A percentile compares a stretch with the other conserved stretches of the same genome.
phyloP scores from a whole-genome alignment of 2,888 invertebrate species.

The Himalopsyche kuldschensis region DNA sequence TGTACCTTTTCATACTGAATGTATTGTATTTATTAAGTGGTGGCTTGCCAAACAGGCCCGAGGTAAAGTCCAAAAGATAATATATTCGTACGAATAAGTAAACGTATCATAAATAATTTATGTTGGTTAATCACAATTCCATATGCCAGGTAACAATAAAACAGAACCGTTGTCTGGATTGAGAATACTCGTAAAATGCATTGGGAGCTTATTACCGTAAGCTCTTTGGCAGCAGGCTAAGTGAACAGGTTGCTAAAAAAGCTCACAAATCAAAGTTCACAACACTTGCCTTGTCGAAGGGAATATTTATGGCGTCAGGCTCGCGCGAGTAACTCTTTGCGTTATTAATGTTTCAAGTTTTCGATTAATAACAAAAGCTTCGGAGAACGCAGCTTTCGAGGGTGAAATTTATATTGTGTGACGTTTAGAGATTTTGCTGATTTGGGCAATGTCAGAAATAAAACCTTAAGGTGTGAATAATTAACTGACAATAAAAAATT shows the following conservation, averaged over 20 bases:
- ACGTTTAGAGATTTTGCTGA: neutral
- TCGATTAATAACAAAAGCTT: constrained; percentile 7
- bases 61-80: no score
- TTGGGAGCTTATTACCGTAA: constrained; percentile 21
- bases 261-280: constrained; percentile 19
- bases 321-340: constrained; percentile 1
- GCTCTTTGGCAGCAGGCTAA: constrained; percentile 21
- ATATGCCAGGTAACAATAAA: neutral
- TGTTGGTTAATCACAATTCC: neutral
- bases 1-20: no score
- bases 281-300: constrained; percentile 20
- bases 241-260: constrained; percentile 12
- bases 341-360: constrained; percentile 19
- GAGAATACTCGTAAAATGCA: neutral
- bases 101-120: neutral
- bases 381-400: neutral
- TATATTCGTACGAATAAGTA: no score
- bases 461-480: neutral
- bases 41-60: no score
- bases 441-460: neutral
- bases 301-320: constrained; percentile 6
- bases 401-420: neutral
- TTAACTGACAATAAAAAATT: neutral
- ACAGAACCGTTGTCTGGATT: neutral
- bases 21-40: no score